Conservation (phyloP, 2,113 vertebrate species). For the Tychaedon coryphoeus region DNA sequence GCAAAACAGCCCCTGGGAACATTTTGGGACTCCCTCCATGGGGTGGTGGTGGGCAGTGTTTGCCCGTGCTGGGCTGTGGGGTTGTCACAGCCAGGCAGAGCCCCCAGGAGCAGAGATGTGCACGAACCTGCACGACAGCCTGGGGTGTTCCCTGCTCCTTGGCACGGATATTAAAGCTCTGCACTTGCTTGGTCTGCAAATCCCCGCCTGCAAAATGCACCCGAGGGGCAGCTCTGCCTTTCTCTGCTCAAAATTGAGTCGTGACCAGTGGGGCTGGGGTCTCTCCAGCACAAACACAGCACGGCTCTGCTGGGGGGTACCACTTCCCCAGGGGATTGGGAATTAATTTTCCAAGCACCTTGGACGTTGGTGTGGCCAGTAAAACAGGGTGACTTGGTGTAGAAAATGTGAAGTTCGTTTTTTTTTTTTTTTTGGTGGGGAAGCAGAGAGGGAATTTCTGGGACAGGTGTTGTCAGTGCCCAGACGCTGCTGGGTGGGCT, state of each 20-base stretch:
- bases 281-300: accelerated
- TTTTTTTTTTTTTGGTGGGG: background rate
- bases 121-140: accelerated
- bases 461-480: background rate
- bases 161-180: background rate
- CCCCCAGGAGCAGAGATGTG: accelerated
- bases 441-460: background rate
- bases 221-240: background rate
- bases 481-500: background rate
- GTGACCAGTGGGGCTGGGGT: accelerated
- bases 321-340: accelerated
- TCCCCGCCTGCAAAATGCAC: accelerated
- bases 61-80: accelerated
- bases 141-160: background rate
- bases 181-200: background rate
- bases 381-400: accelerated
- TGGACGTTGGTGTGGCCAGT: background rate
- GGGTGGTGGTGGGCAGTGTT: background rate
- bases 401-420: accelerated
- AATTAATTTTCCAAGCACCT: background rate
- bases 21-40: accelerated
- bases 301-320: accelerated
- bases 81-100: background rate
- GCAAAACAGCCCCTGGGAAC: background rate
- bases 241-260: accelerated